These are phyloP conservation scores for Hipparchia semele DNA, from an alignment of 2,888 invertebrate species.

Conservation along the genomic window DNA sequence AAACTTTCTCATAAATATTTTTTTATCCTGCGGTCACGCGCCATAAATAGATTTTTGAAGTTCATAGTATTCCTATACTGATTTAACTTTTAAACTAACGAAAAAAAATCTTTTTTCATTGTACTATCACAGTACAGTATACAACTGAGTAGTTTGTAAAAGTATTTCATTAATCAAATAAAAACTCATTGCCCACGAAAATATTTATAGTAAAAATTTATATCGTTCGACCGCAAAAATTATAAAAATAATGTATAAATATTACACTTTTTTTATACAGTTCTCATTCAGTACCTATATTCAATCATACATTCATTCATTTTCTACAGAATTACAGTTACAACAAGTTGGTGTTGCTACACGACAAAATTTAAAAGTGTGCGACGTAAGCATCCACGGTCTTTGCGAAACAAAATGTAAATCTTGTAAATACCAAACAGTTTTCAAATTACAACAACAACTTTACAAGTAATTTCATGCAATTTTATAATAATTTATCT, in stretches of 20 bases:
- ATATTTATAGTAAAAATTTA: neutral
- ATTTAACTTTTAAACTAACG: too few species aligned
- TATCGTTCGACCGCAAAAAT: conserved; percentile 4
- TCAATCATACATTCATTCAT: conserved; percentile 23
- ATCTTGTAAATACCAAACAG: conserved; percentile 38
- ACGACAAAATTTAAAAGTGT: conserved; percentile 62
- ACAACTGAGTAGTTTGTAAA: too few species aligned
- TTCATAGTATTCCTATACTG: too few species aligned
- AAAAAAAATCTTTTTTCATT: too few species aligned
- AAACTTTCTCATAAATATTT: too few species aligned
- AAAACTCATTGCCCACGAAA: too few species aligned
- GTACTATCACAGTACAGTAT: too few species aligned
- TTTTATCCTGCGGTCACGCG: too few species aligned
- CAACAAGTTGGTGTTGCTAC: conserved; percentile 59
- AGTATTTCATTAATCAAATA: too few species aligned
- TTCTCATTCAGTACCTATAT: conserved; percentile 21
- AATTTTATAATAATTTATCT: conserved; percentile 47
- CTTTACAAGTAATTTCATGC: conserved; percentile 50
- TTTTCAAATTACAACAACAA: conserved; percentile 47
- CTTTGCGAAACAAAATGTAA: conserved; percentile 54
- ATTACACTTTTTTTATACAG: conserved; percentile 15
- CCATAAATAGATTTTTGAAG: too few species aligned
- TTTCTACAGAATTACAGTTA: conserved; percentile 44
- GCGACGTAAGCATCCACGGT: conserved; percentile 66
- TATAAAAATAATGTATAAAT: conserved; percentile 2